These are phyloP conservation scores for Hippocampus mohnikei DNA, from an alignment of 2,113 vertebrate genomes.

Conservation along the genomic window DNA sequence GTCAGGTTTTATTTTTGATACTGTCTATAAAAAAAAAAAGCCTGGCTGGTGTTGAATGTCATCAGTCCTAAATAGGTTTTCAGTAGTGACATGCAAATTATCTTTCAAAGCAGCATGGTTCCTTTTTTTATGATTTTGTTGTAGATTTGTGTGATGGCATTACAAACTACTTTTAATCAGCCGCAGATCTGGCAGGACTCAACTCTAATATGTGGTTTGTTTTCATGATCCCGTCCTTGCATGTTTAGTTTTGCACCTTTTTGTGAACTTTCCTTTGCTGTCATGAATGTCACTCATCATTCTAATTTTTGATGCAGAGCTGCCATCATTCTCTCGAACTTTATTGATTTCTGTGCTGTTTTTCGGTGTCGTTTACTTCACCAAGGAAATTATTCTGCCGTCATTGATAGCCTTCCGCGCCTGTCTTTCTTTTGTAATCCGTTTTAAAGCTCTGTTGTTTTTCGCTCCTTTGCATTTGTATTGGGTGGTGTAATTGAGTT, in stretches of 20 bases:
- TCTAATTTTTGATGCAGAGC: not conserved
- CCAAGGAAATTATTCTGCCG: too few relatives aligned
- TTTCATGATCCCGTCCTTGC: not conserved
- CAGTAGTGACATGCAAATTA: too few relatives aligned
- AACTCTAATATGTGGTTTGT: not conserved
- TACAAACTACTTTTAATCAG: not conserved
- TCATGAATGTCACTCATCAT: not conserved
- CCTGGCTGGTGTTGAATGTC: not conserved
- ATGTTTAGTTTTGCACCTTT: not conserved
- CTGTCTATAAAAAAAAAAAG: conserved; percentile 11
- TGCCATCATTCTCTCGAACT: not conserved
- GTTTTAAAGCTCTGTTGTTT: too few relatives aligned
- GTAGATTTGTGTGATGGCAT: not conserved
- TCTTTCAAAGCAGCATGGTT: not conserved
- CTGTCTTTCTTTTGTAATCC: too few relatives aligned
- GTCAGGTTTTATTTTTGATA: conserved; percentile 11
- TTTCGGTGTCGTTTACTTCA: not conserved
- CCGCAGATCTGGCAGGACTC: not conserved
- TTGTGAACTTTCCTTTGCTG: not conserved
- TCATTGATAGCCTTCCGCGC: too few relatives aligned
- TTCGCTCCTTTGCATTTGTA: too few relatives aligned
- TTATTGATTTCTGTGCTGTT: not conserved
- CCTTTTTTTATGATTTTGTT: not conserved
- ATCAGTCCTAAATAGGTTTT: not conserved
- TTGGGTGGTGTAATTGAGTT: too few relatives aligned